Conservation (phyloP, 2,113 vertebrate species). For the Pedionomus torquatus region DNA sequence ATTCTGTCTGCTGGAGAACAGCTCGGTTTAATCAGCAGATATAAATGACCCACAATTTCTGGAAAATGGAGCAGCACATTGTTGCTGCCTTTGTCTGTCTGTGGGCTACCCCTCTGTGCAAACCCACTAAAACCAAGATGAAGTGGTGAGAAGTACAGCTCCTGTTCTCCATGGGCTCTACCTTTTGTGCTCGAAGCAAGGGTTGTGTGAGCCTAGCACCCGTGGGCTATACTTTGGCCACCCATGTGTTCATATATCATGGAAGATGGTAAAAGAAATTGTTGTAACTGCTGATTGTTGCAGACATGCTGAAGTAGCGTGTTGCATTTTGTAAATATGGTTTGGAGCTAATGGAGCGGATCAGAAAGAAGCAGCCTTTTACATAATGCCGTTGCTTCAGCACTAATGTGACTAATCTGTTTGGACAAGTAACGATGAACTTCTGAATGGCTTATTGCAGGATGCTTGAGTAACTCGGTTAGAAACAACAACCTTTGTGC, state of each 20-base stretch:
- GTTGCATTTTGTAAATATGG: conserved; percentile 48
- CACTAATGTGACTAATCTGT: conserved; percentile 71
- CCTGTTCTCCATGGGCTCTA: background rate
- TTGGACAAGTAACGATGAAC: conserved; percentile 72
- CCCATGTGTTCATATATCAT: background rate
- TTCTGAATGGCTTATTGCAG: conserved; percentile 73
- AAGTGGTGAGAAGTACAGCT: background rate
- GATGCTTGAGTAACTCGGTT: conserved; percentile 72
- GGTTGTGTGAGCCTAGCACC: background rate
- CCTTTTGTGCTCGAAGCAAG: background rate
- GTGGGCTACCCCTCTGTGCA: background rate
- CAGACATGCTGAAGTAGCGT: conserved; percentile 46
- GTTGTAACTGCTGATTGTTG: background rate
- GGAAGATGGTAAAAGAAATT: conserved; percentile 1
- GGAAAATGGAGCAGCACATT: background rate
- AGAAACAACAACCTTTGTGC: conserved; percentile 74
- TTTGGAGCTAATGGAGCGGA: conserved; percentile 62
- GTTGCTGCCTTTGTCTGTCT: background rate
- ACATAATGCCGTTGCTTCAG: conserved; percentile 52
- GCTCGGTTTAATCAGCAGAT: conserved; percentile 23
- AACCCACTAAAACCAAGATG: background rate
- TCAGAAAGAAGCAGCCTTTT: conserved; percentile 34
- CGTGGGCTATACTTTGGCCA: background rate
- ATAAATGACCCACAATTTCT: background rate
- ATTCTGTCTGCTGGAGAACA: background rate